Percentiles rank a stretch among this genome's conserved stretches.
phyloP scores from a whole-genome alignment of 2,797 vertebrate species.

The Molossus alvarezi region DNA sequence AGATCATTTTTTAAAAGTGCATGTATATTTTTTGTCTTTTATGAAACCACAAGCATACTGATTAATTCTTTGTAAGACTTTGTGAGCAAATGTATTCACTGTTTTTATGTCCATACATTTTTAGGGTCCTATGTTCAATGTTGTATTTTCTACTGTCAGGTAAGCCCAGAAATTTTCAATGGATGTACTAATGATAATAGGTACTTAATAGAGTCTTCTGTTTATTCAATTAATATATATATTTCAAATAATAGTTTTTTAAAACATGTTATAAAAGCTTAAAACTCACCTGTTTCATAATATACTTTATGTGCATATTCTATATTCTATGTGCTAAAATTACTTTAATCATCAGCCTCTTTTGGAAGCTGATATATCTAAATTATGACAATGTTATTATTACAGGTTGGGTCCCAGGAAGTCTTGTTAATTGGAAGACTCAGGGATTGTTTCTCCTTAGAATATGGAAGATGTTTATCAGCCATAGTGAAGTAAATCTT shows the following conservation, averaged over 20 bases:
- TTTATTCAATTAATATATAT: slow-evolving; percentile 26
- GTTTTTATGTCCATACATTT: neutral
- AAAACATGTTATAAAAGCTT: slow-evolving; percentile 34
- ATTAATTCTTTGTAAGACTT: slow-evolving; percentile 9
- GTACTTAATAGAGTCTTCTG: neutral
- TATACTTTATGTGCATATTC: neutral
- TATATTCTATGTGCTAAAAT: neutral
- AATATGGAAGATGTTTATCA: neutral
- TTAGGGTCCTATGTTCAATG: neutral
- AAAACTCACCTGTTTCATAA: neutral
- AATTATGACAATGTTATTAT: neutral
- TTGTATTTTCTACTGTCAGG: slow-evolving; percentile 28
- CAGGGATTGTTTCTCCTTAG: neutral
- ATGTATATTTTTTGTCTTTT: neutral
- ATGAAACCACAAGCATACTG: neutral
- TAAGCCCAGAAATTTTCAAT: slow-evolving; percentile 32
- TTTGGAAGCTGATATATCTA: neutral
- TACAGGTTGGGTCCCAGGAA: neutral
- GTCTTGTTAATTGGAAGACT: neutral
- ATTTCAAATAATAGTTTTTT: slow-evolving; percentile 35
- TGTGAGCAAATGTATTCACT: neutral
- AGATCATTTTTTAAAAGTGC: neutral
- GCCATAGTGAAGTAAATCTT: neutral
- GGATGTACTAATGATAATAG: neutral
- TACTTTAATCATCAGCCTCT: neutral